Base-by-base conservation (phyloP, 2,113 vertebrate species). In the Labeo rohita region DNA sequence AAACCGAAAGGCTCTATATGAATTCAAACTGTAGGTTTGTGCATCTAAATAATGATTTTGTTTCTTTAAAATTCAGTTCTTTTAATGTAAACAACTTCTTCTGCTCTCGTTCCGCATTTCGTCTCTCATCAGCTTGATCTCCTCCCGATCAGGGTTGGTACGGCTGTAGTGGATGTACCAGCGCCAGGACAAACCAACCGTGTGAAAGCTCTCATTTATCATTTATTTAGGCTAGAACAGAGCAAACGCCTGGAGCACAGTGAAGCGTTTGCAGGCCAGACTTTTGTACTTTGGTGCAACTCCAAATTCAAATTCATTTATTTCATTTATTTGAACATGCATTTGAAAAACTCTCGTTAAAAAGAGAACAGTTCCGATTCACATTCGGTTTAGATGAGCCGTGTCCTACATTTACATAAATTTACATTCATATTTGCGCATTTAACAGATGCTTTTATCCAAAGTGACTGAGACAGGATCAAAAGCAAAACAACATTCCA, bases 201-300 rank as follows among this genome's bases (percentile, higher is more conserved):
- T 73, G 93, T 95, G 94, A 96, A 97, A 96, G 95, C 91, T 90
- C 93, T 96, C 92, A 96, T 96, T 95, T 96, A 95, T 96, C 95
- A 95, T 92, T 61, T n/a, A 61, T 61, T n/a, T n/a, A 72, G 56
- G 82, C 85, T 83, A 90, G 90, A 73, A 11, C 87, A 77, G 84
- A 89, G 89, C 90, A 81, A 34, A 39, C 8, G 81, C 89, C 88
- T 28, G 8, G 50, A 36, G 34, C 50, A 61, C 52, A 39, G 15
- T 0, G 23, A 8, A 72, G 18, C 3, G 6, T 3, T 16, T n/a
- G 8, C 52, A 56, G 45, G 45, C n/a, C 21, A 50, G 12, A 76
- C 73, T 28, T 39, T 76, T 50, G 18, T 49, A 11, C 49, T 52
- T 3, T 77, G 49, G 28, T 21, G 28, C 34, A 39, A 39, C 28